A percentile compares a stretch with the other conserved stretches of the same genome.
phyloP scores from a whole-genome alignment of 2,797 vertebrate species.

The Babyrousa celebensis region DNA sequence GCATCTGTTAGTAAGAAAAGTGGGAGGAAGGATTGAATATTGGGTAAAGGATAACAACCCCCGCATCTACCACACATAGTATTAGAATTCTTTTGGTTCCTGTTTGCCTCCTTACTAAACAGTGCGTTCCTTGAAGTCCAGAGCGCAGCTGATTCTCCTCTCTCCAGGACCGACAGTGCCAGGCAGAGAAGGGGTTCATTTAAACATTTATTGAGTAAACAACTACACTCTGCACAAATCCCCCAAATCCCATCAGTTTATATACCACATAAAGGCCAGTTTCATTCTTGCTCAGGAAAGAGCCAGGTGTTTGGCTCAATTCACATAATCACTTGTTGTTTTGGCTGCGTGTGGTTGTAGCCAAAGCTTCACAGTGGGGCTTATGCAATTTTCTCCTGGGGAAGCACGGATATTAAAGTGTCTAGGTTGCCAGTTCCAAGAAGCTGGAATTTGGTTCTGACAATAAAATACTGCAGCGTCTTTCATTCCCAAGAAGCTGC shows the following conservation, averaged over 20 bases:
- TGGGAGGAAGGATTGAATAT: not conserved
- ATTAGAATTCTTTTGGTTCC: not conserved
- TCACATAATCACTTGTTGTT: not conserved
- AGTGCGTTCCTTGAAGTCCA: not conserved
- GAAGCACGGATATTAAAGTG: not conserved
- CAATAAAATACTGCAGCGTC: slow-evolving; percentile 59
- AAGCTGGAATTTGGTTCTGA: slow-evolving; percentile 63
- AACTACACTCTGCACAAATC: not conserved
- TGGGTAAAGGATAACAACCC: not conserved
- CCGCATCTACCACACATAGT: not conserved
- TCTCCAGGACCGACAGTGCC: not conserved
- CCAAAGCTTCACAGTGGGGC: not conserved
- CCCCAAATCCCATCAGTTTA: not conserved
- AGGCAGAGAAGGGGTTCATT: not conserved
- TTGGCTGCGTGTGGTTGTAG: not conserved
- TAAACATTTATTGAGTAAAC: slow-evolving; percentile 31
- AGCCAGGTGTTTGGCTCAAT: not conserved
- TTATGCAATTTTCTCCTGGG: not conserved
- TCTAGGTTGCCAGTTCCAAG: slow-evolving; percentile 50
- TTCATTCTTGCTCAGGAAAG: not conserved
- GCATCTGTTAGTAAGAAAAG: not conserved
- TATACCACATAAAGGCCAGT: not conserved
- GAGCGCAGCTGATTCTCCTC: rapidly evolving
- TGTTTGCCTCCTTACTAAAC: not conserved
- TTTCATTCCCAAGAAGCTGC: not conserved